Conservation (phyloP, 2,113 vertebrate species). For the Tachuris rubrigastra region DNA sequence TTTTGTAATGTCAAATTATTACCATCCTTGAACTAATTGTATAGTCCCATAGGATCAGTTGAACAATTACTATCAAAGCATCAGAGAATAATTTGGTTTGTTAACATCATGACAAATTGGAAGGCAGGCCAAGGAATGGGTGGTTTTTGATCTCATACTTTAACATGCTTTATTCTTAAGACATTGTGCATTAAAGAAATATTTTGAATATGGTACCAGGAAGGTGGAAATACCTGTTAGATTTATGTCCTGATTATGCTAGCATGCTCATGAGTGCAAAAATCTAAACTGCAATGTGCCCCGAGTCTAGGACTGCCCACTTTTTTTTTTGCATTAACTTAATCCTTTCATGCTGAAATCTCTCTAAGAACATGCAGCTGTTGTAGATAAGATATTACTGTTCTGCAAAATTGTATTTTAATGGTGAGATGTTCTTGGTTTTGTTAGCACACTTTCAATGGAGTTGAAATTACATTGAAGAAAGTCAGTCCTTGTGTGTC, state of each 20-base stretch:
- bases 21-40: background rate
- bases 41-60: background rate
- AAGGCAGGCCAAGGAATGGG: background rate
- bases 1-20: background rate
- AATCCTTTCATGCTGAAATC: background rate
- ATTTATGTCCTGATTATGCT: background rate
- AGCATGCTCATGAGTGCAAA: background rate
- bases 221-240: background rate
- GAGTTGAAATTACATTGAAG: constrained; percentile 48
- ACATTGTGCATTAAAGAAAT: background rate
- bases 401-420: background rate
- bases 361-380: background rate
- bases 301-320: background rate
- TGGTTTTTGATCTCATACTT: background rate
- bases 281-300: background rate
- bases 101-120: background rate
- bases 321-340: background rate
- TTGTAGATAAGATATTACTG: background rate
- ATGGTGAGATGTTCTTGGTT: background rate
- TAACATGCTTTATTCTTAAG: background rate
- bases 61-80: background rate
- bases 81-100: background rate
- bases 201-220: background rate
- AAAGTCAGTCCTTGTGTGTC: background rate
- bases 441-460: constrained; percentile 42